These are phyloP conservation scores for Paramuricea clavata DNA, from an alignment of 92 coral and sea anemone genomes.

Conservation along the genomic window DNA sequence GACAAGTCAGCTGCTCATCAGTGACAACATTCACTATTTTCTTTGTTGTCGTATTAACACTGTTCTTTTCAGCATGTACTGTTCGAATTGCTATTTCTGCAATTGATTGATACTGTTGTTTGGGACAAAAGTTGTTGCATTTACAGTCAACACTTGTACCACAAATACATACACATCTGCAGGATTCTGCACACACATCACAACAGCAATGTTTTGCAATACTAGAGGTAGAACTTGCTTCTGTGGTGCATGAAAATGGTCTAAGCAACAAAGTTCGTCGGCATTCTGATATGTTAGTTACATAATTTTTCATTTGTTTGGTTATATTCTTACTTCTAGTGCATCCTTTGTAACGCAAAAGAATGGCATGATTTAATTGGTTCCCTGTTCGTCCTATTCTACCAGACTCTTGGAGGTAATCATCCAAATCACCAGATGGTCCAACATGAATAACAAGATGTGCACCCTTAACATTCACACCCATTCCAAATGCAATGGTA, in stretches of 20 bases:
- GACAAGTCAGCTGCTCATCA: neutral
- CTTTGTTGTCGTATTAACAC: neutral
- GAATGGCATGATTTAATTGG: constrained; percentile 43
- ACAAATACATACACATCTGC: constrained; percentile 35
- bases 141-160: neutral
- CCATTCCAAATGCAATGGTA: constrained; percentile 67
- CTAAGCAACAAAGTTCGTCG: constrained; percentile 28
- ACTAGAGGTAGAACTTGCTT: neutral
- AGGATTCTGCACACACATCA: constrained; percentile 53
- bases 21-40: constrained; percentile 9
- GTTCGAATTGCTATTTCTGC: constrained; percentile 1
- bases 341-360: constrained; percentile 47
- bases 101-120: constrained; percentile 4
- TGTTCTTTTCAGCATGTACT: neutral
- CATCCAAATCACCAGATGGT: constrained; percentile 73
- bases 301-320: constrained; percentile 54
- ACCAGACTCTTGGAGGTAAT: constrained; percentile 77
- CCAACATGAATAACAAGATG: constrained; percentile 64
- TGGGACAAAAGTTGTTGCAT: constrained; percentile 2
- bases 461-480: constrained; percentile 45
- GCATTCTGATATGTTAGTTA: constrained; percentile 21
- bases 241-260: constrained; percentile 31
- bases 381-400: constrained; percentile 62
- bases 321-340: constrained; percentile 45
- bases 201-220: constrained; percentile 34